Base-by-base conservation (phyloP, 2,888 invertebrate genomes). In the Orthosia cruda region DNA sequence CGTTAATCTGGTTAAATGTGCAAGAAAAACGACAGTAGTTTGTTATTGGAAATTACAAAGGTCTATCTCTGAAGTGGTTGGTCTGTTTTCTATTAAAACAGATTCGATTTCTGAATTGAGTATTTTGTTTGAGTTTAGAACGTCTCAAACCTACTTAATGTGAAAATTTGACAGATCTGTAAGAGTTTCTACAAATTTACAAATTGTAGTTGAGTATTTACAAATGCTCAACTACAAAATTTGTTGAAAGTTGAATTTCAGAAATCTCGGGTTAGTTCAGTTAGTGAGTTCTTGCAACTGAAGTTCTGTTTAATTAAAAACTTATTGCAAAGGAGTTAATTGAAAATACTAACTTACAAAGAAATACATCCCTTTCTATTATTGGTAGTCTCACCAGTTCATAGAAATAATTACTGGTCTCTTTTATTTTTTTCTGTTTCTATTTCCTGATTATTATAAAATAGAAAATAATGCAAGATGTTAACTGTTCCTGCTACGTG, bases 1-100 rank as follows among this genome's bases (percentile, higher is more conserved):
- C 49, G 49, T 40, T 63, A 49, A 80, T 40, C 57, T 47, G 15
- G n/a, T 45, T 61, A 45, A 50, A 58, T 57, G 72, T 50, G 26
- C 18, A 50, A 45, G 61, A 71, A 40, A 55, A 20, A 40, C n/a
- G 52, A 54, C 15, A n/a, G 26, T 49, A 45, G 26, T 13, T 23
- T 49, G n/a, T 61, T 61, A 15, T 13, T 20, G 20, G 20, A 57
- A 55, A 15, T 55, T 23, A 32, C 20, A 68, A 13, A 49, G 23
- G n/a, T 26, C 7, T 32, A 50, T 13, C 26, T 26, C 15, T 3
- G 23, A 45, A 58, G 47, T 13, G 18, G 2, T 7, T 13, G 16
- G 16, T 47, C 16, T 16, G 7, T 32, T 32, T 5, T 32, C 40
- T 40, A 40, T 40, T 40, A 40, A 40, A 40, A 40, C 7, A 3